These are phyloP conservation scores for Stigmatopora argus DNA, from an alignment of 2,113 vertebrate genomes.

Conservation along the genomic window DNA sequence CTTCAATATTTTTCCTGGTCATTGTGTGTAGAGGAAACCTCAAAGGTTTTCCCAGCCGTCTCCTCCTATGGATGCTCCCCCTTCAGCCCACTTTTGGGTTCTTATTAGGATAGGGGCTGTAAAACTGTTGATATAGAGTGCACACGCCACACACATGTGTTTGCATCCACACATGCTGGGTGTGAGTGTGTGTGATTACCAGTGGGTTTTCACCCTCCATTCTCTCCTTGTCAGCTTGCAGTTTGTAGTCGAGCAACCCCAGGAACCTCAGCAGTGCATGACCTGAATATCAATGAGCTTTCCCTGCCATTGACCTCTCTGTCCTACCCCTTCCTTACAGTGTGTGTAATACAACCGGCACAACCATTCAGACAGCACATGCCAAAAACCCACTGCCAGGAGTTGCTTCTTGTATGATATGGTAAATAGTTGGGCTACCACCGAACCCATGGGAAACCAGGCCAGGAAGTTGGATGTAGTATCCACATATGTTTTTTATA, in stretches of 20 bases:
- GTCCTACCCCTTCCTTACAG: slow-evolving; percentile 32
- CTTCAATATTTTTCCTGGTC: slow-evolving; percentile 17
- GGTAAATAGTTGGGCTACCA: slow-evolving; percentile 10
- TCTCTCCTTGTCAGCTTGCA: slow-evolving; percentile 41
- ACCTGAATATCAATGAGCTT: slow-evolving; percentile 63
- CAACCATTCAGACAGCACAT: background rate
- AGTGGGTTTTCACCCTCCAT: slow-evolving; percentile 21
- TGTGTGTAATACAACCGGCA: background rate
- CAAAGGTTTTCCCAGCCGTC: background rate
- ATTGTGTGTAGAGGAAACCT: background rate
- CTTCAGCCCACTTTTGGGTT: slow-evolving; percentile 9
- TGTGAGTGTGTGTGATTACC: slow-evolving; percentile 43
- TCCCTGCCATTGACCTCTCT: slow-evolving; percentile 44
- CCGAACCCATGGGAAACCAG: slow-evolving; percentile 1
- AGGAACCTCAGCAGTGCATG: slow-evolving; percentile 53
- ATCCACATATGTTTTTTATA: slow-evolving; percentile 38
- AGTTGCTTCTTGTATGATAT: background rate
- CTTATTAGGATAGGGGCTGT: slow-evolving; percentile 5
- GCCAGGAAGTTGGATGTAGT: slow-evolving; percentile 1
- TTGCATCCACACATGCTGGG: slow-evolving; percentile 25
- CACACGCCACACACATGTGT: slow-evolving; percentile 20
- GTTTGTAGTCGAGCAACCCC: slow-evolving; percentile 56
- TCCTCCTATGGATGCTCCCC: background rate
- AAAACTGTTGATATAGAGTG: slow-evolving; percentile 17
- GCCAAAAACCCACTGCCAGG: background rate